Percentiles rank a stretch among this genome's conserved stretches.
Conservation (phyloP, 2,113 vertebrate species). For the Brachypteracias leptosomus region DNA sequence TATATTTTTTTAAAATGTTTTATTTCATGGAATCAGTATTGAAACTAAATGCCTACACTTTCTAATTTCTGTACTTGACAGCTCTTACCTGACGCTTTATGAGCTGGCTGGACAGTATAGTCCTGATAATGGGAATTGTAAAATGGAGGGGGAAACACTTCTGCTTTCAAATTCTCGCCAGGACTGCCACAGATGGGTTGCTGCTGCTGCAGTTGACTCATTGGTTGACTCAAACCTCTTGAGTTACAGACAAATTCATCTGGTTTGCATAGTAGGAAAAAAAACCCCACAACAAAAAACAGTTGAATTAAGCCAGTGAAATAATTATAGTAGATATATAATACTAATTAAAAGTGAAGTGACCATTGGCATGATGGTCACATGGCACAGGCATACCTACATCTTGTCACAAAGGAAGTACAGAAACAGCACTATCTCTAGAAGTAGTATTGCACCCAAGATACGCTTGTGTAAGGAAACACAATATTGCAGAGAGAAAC, state of each 20-base stretch:
- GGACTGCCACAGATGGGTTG: slow-evolving; percentile 59
- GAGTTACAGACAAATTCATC: slow-evolving; percentile 76
- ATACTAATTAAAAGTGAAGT: not conserved
- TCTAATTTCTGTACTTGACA: not conserved
- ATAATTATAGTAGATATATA: not conserved
- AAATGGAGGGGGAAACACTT: slow-evolving; percentile 67
- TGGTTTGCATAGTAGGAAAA: slow-evolving; percentile 35
- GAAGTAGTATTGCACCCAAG: not conserved
- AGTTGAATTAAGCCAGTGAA: not conserved
- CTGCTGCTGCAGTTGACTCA: slow-evolving; percentile 71
- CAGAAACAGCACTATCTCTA: not conserved
- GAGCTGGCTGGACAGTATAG: slow-evolving; percentile 73
- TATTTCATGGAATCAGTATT: not conserved
- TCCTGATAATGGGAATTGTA: slow-evolving; percentile 76
- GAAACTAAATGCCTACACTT: not conserved
- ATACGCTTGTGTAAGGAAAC: not conserved
- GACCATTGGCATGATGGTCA: accelerated
- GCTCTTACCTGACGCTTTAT: slow-evolving; percentile 82
- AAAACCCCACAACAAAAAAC: not conserved
- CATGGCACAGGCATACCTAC: not conserved
- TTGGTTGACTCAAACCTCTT: slow-evolving; percentile 63
- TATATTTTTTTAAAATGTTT: not conserved
- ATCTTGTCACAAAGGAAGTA: not conserved
- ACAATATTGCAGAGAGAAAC: not conserved
- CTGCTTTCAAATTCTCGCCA: slow-evolving; percentile 65